Percentiles rank a stretch among this genome's conserved stretches.
These are phyloP conservation scores for Embiotoca jacksoni DNA, from an alignment of 2,113 vertebrate species.

Conservation along the genomic window DNA sequence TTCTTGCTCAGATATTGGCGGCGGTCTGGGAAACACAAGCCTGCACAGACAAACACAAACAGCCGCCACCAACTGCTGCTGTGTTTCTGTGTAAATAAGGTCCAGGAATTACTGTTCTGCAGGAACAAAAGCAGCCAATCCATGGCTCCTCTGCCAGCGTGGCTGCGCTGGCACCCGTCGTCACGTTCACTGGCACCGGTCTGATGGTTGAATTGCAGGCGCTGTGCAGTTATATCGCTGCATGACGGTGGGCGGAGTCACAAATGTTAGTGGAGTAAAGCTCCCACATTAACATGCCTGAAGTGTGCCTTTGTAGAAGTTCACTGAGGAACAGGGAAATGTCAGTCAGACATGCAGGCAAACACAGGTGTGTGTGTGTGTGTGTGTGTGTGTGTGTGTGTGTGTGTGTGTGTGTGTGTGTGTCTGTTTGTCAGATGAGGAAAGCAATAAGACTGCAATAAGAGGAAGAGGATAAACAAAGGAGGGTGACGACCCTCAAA, in stretches of 20 bases:
- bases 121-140: slow-evolving; percentile 13
- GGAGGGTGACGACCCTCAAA: slow-evolving; percentile 37
- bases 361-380: neutral
- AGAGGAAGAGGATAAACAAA: slow-evolving; percentile 30
- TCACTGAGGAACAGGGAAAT: slow-evolving; percentile 1
- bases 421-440: neutral
- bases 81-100: slow-evolving; percentile 14
- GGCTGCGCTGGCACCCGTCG: slow-evolving; percentile 13
- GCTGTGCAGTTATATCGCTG: neutral
- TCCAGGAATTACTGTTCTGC: slow-evolving; percentile 19
- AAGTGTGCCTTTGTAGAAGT: slow-evolving; percentile 1
- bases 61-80: slow-evolving; percentile 4
- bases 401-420: neutral
- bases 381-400: no score
- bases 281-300: neutral
- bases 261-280: neutral
- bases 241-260: neutral
- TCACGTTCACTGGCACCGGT: slow-evolving; percentile 13
- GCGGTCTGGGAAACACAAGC: slow-evolving; percentile 19
- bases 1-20: slow-evolving; percentile 4
- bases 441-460: slow-evolving; percentile 23
- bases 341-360: neutral
- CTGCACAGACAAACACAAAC: slow-evolving; percentile 14
- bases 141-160: slow-evolving; percentile 25
- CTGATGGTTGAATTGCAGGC: slow-evolving; percentile 42